Evolutionary conservation across 2,113 vertebrate genomes (phyloP), one percentile per base, ranked within the genome.

Genomic region (Oreocharis arfaki): DNA sequence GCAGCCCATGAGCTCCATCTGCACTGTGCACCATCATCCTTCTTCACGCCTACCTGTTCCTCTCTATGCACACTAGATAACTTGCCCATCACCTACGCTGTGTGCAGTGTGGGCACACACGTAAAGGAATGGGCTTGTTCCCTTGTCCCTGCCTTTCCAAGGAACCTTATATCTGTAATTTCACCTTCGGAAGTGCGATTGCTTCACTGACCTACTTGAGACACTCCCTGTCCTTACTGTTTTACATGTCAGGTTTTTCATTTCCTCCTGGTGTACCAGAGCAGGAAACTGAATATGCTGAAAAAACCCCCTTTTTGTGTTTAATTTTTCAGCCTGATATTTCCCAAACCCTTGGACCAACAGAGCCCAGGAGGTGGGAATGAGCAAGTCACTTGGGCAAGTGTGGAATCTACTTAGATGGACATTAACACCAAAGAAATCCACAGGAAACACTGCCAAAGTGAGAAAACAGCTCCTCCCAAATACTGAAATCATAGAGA

Each of bases 381-480:
- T 39, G 57, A 94, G 26, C 75, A 69, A 90, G 20, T 78, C 18
- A 0, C 18, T 95, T 52, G 37, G 23, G 13, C 13, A 65, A 92
- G 37, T 24, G 60, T 69, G 61, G 57, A 61, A 69, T 73, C 53
- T 79, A 52, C 59, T 88, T 56, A 69, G n/a, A 37, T 28, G 73
- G 41, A 57, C 53, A 53, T 53, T 57, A 39, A 33, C 44, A 82
- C 55, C 42, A 63, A 80, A 74, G 79, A 88, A 76, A 83, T 77
- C 80, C 46, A 46, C 42, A 39, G 42, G 55, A 88, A 94, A 65
- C 28, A 41, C 32, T 35, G 47, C 28, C 83, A 44, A 67, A 77
- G 65, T 57, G 85, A 73, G 61, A 85, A 93, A 95, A 37, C 57
- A 76, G 24, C 41, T 93, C 60, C 64, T 88, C 78, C 55, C 71